These are phyloP conservation scores for Caenorhabditis virilis DNA, from an alignment of 2,888 invertebrate genomes.

Conservation along the genomic window DNA sequence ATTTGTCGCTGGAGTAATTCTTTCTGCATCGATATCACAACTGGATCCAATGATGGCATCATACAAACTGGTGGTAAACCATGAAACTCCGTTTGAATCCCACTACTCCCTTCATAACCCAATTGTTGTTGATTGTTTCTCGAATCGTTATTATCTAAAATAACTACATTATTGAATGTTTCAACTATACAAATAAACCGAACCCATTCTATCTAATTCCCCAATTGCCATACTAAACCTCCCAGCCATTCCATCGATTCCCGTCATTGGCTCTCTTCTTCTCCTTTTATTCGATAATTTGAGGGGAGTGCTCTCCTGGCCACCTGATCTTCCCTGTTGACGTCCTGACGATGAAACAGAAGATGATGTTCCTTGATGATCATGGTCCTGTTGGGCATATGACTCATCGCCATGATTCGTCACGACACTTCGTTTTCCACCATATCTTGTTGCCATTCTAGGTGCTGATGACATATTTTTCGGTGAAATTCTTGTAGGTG, in stretches of 20 bases:
- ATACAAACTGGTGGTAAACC: constrained; percentile 46
- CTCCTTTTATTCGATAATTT: constrained; percentile 19
- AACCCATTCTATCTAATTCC: constrained; percentile 31
- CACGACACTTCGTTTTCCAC: constrained; percentile 6
- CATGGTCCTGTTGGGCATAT: neutral
- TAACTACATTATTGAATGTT: neutral
- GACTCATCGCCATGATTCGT: constrained; percentile 1
- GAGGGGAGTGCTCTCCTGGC: constrained; percentile 6
- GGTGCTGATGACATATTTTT: constrained; percentile 6
- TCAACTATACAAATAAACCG: neutral
- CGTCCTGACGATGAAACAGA: neutral
- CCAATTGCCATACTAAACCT: constrained; percentile 38
- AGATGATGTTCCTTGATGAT: neutral
- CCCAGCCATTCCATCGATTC: constrained; percentile 31
- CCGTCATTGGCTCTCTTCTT: constrained; percentile 14
- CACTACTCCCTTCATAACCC: neutral
- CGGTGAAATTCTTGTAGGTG: neutral
- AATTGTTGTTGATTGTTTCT: constrained; percentile 3
- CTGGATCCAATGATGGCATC: constrained; percentile 43
- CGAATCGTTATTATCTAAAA: constrained; percentile 12
- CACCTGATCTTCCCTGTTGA: no score
- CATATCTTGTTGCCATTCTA: constrained; percentile 1
- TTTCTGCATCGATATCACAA: constrained; percentile 50
- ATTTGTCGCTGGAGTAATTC: constrained; percentile 47
- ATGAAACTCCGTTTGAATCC: constrained; percentile 9